Evolutionary conservation across 2,113 vertebrate genomes (phyloP).

Genomic region (Axis porcinus): DNA sequence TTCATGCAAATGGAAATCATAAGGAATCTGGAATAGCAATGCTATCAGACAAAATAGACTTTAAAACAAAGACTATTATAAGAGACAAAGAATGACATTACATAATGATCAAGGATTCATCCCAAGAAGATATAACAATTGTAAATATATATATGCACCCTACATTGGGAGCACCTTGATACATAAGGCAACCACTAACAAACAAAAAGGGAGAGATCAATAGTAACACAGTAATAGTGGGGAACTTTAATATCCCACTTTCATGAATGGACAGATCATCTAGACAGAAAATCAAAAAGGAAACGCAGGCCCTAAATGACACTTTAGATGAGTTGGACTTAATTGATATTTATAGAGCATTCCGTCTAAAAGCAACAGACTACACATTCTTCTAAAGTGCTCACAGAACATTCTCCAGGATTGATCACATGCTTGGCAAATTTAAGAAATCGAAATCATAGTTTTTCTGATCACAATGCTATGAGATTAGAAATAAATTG

Average conservation of each 20-base stretch:
- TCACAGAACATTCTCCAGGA: not conserved
- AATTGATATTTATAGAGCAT: not conserved
- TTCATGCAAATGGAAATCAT: not conserved
- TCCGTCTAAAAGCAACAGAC: not conserved
- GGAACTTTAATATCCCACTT: not conserved
- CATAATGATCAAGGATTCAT: not conserved
- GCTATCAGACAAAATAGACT: not conserved
- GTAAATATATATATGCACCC: not conserved
- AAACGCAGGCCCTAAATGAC: fast-evolving
- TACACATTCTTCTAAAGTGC: not conserved
- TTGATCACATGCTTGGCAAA: not conserved
- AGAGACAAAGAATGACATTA: not conserved
- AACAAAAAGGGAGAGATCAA: not conserved
- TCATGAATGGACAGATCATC: not conserved
- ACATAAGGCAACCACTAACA: not conserved
- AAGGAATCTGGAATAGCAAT: not conserved
- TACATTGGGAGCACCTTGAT: not conserved
- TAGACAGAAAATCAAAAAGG: not conserved
- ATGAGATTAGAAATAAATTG: not conserved
- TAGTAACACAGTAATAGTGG: not conserved
- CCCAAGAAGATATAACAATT: not conserved
- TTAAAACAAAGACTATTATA: not conserved
- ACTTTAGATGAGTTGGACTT: not conserved
- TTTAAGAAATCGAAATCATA: not conserved
- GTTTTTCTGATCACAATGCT: not conserved